phyloP scores from a whole-genome alignment of 2,888 invertebrate genomes.

The Harpagoxenus sublaevis region DNA sequence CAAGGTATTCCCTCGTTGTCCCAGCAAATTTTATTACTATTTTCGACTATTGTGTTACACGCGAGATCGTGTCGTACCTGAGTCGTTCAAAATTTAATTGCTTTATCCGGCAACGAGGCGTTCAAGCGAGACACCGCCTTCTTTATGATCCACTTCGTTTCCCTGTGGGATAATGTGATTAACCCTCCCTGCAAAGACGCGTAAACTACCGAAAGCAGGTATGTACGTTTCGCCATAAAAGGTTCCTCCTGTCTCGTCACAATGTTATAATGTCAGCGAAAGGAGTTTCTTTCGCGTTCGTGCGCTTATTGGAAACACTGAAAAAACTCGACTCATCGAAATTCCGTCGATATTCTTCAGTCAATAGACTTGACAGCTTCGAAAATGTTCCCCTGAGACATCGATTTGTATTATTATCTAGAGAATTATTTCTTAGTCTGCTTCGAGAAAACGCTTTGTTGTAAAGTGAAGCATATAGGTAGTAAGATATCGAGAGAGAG shows the following conservation, averaged over 20 bases:
- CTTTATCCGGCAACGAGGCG: constrained; percentile 44
- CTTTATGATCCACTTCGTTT: constrained; percentile 49
- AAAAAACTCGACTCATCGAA: not conserved
- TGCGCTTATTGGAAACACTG: not conserved
- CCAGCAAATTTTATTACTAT: not conserved
- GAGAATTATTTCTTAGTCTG: not conserved
- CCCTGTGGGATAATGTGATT: constrained; percentile 47
- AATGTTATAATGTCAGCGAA: constrained; percentile 20
- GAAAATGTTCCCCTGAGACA: not conserved
- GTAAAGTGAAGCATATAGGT: not conserved
- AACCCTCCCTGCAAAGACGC: constrained; percentile 44
- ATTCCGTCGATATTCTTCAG: not conserved
- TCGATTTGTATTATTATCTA: not conserved
- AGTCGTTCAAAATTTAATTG: constrained; percentile 45
- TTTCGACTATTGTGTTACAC: constrained; percentile 4
- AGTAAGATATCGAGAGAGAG: too few relatives aligned
- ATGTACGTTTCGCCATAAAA: constrained; percentile 16
- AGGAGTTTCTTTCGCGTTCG: not conserved
- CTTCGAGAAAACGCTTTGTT: not conserved
- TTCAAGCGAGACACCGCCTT: constrained; percentile 43
- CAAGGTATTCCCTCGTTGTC: not conserved
- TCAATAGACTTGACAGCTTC: not conserved
- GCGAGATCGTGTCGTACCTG: not conserved
- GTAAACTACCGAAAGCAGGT: constrained; percentile 43
- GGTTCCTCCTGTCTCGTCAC: not conserved